phyloP scores from a whole-genome alignment of 2,888 invertebrate genomes.

The Synergus laeviventris region DNA sequence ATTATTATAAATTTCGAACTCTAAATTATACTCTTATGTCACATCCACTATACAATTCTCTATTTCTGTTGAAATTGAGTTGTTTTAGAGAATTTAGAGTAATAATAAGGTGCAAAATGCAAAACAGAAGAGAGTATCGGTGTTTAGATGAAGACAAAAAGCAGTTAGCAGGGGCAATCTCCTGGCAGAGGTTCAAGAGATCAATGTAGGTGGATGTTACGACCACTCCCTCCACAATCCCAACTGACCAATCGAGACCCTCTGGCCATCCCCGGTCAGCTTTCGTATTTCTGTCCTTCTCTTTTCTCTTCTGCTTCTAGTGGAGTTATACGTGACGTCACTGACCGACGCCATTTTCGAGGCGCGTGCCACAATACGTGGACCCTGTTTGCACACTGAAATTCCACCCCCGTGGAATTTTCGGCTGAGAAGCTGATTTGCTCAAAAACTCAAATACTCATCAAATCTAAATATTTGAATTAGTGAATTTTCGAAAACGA shows the following conservation, averaged over 20 bases:
- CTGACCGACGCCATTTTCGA: constrained; percentile 71
- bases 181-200: constrained; percentile 65
- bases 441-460: background rate
- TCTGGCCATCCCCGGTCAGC: constrained; percentile 69
- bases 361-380: constrained; percentile 67
- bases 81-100: background rate
- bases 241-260: constrained; percentile 71
- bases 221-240: constrained; percentile 73
- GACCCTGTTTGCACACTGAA: constrained; percentile 54
- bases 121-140: background rate
- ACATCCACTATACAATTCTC: no score
- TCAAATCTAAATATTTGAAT: background rate
- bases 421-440: background rate
- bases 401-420: constrained; percentile 16
- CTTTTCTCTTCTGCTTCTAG: constrained; percentile 51
- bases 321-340: constrained; percentile 68
- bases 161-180: constrained; percentile 29
- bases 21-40: no score
- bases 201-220: constrained; percentile 71
- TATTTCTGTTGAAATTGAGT: background rate
- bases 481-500: background rate
- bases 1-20: no score
- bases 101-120: background rate
- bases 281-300: constrained; percentile 59
- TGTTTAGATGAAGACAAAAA: background rate